Conservation (phyloP, 2,797 vertebrate species). For the Myiotriccus ornatus region DNA sequence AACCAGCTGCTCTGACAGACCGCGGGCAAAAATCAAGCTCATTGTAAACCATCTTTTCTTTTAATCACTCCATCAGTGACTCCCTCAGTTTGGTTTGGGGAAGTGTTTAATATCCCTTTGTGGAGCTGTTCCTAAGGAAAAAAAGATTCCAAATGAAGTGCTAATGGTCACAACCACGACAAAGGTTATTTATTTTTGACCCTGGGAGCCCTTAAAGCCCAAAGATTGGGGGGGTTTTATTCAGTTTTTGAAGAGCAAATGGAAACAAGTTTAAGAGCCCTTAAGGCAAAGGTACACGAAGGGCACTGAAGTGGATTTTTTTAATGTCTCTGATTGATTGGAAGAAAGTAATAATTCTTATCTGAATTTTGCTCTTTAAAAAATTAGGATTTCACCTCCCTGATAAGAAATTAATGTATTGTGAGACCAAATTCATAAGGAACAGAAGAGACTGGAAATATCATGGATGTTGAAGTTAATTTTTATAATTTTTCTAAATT, state of each 20-base stretch:
- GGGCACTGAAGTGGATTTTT: not conserved
- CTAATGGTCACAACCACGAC: not conserved
- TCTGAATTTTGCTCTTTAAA: not conserved
- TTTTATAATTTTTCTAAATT: not conserved
- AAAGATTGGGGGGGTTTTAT: not conserved
- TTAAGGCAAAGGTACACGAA: not conserved
- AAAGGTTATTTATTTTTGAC: not conserved
- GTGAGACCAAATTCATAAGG: not conserved
- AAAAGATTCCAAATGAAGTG: not conserved
- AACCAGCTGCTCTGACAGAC: too few relatives aligned
- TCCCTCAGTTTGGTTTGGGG: not conserved
- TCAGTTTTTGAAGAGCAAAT: not conserved
- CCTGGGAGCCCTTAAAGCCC: not conserved
- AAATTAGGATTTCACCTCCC: not conserved
- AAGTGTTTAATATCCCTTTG: not conserved
- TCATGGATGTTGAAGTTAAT: not conserved
- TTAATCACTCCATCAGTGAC: not conserved
- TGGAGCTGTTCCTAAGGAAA: not conserved
- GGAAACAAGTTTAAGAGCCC: not conserved
- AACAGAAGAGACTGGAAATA: not conserved
- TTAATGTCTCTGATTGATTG: too few relatives aligned
- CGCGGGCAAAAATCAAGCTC: too few relatives aligned
- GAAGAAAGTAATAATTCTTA: not conserved
- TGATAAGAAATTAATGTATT: not conserved
- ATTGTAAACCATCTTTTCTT: not conserved